Evolutionary conservation across 2,888 invertebrate genomes (phyloP), one percentile per base, ranked within the genome.

Genomic region (Phytoseiulus persimilis): DNA sequence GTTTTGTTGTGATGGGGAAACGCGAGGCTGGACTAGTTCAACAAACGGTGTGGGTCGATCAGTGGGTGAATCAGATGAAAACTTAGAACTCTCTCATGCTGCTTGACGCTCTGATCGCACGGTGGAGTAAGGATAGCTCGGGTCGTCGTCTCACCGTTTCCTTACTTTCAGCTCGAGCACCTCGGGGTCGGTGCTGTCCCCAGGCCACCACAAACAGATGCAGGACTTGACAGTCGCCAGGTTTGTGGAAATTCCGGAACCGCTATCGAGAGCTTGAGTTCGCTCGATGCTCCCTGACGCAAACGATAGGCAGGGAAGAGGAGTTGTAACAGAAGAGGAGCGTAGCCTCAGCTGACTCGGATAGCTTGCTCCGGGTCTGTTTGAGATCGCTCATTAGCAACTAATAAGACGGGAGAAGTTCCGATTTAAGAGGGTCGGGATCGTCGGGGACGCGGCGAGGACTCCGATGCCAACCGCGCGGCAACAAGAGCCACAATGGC

Each of bases 201-300:
- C 87, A n/a, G 87, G 87, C 45, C 87, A 87, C 87, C 87, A 87
- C 87, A 87, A 87, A 23, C 87, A 87, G 33, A 87, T 87, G 32
- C 87, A 87, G 33, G 87, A 87, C 45, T 87, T 87, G 39, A n/a
- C 87, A 45, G 87, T 28, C 31, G 87, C 45, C 87, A 87, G 87
- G 87, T 87, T 6, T 9, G 87, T 65, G 18, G 65, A 65, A 3
- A 23, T 65, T 65, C 18, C 2, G 9, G 18, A 3, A 23, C 28
- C 18, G 65, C 18, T 28, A 3, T 14, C 2, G 18, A 65, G 9
- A 39, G 39, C 9, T 3, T 3, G 9, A 39, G 39, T 39, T 39
- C 39, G 39, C 39, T 3, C 39, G 39, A 39, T 39, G 39, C 5
- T 3, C 18, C 65, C 18, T 65, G 14, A 2, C 65, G 28, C 5